phyloP scores from a whole-genome alignment of 2,888 invertebrate genomes.

The Caradrina clavipalpis region DNA sequence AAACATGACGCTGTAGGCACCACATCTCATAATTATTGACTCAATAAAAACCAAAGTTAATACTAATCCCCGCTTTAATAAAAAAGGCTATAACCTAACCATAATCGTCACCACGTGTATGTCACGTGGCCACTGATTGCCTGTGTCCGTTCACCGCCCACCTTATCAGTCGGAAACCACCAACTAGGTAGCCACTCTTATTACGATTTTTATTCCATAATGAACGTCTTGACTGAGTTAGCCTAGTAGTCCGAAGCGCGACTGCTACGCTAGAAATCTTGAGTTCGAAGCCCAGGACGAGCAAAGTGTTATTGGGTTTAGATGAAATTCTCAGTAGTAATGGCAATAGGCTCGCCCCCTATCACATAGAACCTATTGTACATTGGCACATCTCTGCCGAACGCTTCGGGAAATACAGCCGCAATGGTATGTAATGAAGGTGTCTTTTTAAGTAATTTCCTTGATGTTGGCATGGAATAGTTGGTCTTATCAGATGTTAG shows the following conservation, averaged over 20 bases:
- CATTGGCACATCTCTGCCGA: no score
- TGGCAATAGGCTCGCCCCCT: no score
- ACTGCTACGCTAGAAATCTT: no score
- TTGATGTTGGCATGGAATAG: conserved; percentile 16
- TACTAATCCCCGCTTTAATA: not conserved
- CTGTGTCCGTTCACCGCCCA: conserved; percentile 29
- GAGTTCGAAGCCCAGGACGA: no score
- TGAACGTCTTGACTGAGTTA: no score
- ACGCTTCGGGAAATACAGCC: no score
- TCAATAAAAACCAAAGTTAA: not conserved
- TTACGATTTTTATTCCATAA: conserved; percentile 19
- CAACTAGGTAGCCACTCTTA: conserved; percentile 6
- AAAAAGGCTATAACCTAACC: conserved; percentile 10
- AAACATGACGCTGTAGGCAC: no score
- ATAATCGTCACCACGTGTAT: conserved; percentile 25
- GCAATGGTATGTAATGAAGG: no score
- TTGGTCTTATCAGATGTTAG: conserved; percentile 25
- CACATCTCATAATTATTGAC: not conserved
- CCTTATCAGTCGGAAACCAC: conserved; percentile 47
- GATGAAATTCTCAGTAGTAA: no score
- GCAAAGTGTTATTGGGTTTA: no score
- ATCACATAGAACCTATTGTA: no score
- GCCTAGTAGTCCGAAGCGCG: no score
- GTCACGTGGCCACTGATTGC: conserved; percentile 36
- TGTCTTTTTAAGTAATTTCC: conserved; percentile 1